phyloP scores from a whole-genome alignment of 1,140 invertebrate genomes.

The Coboldia fuscipes region DNA sequence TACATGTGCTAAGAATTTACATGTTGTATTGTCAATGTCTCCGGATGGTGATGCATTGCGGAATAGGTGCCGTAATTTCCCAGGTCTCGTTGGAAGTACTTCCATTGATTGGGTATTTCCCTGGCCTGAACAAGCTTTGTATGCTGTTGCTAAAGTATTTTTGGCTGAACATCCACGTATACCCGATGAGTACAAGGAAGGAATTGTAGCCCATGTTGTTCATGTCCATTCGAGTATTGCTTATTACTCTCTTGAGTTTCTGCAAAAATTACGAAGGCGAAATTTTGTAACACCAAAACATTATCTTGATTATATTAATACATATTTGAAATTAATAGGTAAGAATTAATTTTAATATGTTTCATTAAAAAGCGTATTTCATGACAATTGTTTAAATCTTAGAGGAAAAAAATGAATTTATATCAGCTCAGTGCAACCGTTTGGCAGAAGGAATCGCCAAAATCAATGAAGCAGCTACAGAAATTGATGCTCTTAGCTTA shows the following conservation, averaged over 20 bases:
- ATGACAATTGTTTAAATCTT: not conserved
- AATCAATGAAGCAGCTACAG: slow-evolving; percentile 17
- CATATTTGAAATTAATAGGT: slow-evolving; percentile 49
- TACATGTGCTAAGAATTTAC: slow-evolving; percentile 57
- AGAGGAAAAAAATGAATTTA: slow-evolving; percentile 24
- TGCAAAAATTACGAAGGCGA: slow-evolving; percentile 41
- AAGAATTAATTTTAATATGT: slow-evolving; percentile 15
- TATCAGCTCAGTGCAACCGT: slow-evolving; percentile 20
- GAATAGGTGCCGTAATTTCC: slow-evolving; percentile 69
- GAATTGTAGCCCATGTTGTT: slow-evolving; percentile 61
- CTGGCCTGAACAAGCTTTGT: slow-evolving; percentile 75
- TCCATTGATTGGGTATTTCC: slow-evolving; percentile 86
- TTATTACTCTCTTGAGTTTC: slow-evolving; percentile 47
- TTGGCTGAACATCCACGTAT: slow-evolving; percentile 36
- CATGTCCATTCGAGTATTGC: slow-evolving; percentile 55
- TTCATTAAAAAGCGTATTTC: not conserved
- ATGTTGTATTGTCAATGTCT: slow-evolving; percentile 77
- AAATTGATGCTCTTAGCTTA: slow-evolving; percentile 16
- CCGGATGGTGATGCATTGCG: slow-evolving; percentile 61
- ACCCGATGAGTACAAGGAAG: slow-evolving; percentile 35
- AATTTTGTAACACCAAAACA: slow-evolving; percentile 82
- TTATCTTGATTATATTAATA: slow-evolving; percentile 66
- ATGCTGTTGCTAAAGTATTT: slow-evolving; percentile 63
- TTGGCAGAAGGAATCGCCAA: slow-evolving; percentile 22
- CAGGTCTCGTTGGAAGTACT: slow-evolving; percentile 77